Evolutionary conservation across 2,113 vertebrate species (phyloP), one percentile per base, ranked within the genome.

Genomic region (Anser cygnoides): DNA sequence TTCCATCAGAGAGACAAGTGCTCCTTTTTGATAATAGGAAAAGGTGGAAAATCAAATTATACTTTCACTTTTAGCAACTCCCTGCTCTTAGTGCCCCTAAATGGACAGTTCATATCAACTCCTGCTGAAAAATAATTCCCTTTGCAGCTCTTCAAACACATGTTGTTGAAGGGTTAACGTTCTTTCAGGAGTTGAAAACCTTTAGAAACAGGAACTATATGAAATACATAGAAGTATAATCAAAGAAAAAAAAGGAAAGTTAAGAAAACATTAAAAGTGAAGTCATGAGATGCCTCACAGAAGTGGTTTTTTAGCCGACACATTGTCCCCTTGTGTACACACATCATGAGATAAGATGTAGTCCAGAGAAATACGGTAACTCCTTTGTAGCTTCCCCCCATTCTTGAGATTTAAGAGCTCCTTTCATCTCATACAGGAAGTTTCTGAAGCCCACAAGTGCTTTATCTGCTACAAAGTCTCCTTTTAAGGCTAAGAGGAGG

Each of bases 61-160:
- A 59, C 18, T 2, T 88, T 52, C 25, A 77, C 31, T 19, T 74
- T n/a, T 29, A 83, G 5, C 17, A 71, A 8, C 6, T 86, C 8
- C 6, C 17, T 0, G 0, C 18, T 55, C 35, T 31, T n/a, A 46
- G 5, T 31, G 66, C 2, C 4, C 3, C 1, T 25, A 54, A 58
- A 13, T 11, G 4, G 2, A 3, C 9, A 80, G 6, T 46, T 55
- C 43, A 70, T 4, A 58, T 49, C 26, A n/a, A 31, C 15, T 35
- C 3, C 29, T 73, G 6, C 20, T 26, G 15, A 79, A 79, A 79
- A 57, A 6, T 52, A 58, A 19, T 31, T 74, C 10, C 26, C 3
- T 55, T 49, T 79, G 11, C 8, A 31, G 29, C 7, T 90, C 16
- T 62, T 23, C 33, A 66, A 31, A 21, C 10, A 29, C 17, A 44